These are phyloP conservation scores for Danionella dracula DNA, from an alignment of 2,797 vertebrate genomes.

Conservation along the genomic window DNA sequence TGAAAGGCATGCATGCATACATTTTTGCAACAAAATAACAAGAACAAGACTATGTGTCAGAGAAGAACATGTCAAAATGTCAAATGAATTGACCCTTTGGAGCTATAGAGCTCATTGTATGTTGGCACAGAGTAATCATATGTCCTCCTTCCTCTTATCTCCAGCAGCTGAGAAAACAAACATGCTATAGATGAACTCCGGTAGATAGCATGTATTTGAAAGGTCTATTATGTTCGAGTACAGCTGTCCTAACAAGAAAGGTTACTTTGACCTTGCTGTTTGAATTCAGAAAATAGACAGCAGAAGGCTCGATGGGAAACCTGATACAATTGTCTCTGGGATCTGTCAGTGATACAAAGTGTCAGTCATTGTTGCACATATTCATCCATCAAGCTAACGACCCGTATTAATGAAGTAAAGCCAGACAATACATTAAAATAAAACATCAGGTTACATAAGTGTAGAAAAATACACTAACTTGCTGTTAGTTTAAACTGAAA, in stretches of 20 bases:
- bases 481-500: too few relatives aligned
- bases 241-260: conserved; percentile 31
- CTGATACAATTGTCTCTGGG: background rate
- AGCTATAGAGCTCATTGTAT: conserved; percentile 21
- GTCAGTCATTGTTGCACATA: background rate
- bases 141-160: conserved; percentile 20
- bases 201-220: conserved; percentile 23
- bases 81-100: too few relatives aligned
- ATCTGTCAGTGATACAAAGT: conserved; percentile 4
- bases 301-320: background rate
- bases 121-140: conserved; percentile 22
- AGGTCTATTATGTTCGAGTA: conserved; percentile 25
- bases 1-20: too few relatives aligned
- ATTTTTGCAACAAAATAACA: conserved; percentile 9
- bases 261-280: conserved; percentile 22
- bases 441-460: too few relatives aligned
- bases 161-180: conserved; percentile 50
- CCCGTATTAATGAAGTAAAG: conserved; percentile 55
- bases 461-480: too few relatives aligned
- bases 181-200: conserved; percentile 41
- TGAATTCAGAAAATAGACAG: background rate
- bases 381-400: conserved; percentile 1
- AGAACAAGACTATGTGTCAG: too few relatives aligned
- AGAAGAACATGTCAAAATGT: too few relatives aligned
- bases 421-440: background rate